These are phyloP conservation scores for Hyles euphorbiae DNA, from an alignment of 1,140 invertebrate species.

Conservation along the genomic window DNA sequence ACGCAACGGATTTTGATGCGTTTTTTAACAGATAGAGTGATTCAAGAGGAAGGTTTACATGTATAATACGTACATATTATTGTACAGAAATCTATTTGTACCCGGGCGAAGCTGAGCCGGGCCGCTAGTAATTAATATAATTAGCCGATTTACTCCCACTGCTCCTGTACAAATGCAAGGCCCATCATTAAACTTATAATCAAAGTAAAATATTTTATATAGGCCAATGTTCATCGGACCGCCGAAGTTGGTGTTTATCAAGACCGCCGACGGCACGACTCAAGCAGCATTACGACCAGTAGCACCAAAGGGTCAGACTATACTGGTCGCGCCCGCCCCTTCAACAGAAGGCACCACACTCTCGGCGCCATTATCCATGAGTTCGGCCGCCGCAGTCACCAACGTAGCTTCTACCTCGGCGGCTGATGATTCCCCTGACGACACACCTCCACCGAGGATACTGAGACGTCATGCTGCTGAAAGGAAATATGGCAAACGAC, in stretches of 20 bases:
- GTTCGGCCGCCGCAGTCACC: slow-evolving; percentile 14
- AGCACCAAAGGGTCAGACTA: slow-evolving; percentile 65
- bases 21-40: too few relatives aligned
- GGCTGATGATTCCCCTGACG: slow-evolving; percentile 44
- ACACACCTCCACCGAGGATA: slow-evolving; percentile 40
- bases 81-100: too few relatives aligned
- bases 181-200: too few relatives aligned
- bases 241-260: slow-evolving; percentile 72
- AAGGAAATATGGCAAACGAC: slow-evolving; percentile 66
- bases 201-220: slow-evolving; percentile 11
- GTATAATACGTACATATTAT: too few relatives aligned
- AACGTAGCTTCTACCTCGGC: slow-evolving; percentile 22
- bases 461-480: slow-evolving; percentile 47
- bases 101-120: too few relatives aligned
- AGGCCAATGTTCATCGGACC: slow-evolving; percentile 73
- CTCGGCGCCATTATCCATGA: not conserved
- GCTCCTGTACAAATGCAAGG: too few relatives aligned
- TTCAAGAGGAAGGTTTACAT: too few relatives aligned
- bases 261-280: slow-evolving; percentile 58
- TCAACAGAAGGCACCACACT: slow-evolving; percentile 18
- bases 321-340: slow-evolving; percentile 58
- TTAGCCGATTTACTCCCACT: too few relatives aligned
- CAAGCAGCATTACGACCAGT: slow-evolving; percentile 51
- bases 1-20: too few relatives aligned
- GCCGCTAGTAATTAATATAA: too few relatives aligned